These are phyloP conservation scores for Halcyon badia DNA, from an alignment of 2,797 vertebrate species.

Conservation along the genomic window DNA sequence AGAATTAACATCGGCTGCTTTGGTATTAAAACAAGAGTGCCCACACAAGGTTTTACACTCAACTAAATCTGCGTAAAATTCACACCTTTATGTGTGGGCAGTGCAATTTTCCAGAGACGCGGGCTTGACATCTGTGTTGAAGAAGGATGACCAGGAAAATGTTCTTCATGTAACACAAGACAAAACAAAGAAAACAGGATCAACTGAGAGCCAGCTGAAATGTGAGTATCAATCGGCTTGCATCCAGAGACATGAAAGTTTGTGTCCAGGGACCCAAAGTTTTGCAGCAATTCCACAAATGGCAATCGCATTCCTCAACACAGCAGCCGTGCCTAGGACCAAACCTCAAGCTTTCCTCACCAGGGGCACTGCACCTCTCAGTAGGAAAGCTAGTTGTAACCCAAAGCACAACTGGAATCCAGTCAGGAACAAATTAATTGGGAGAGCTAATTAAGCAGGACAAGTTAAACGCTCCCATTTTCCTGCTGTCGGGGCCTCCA, in stretches of 20 bases:
- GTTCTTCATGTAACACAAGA: background rate
- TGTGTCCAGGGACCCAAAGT: background rate
- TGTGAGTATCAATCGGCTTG: background rate
- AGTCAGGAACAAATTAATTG: constrained; percentile 19
- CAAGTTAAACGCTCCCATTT: background rate
- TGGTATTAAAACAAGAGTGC: background rate
- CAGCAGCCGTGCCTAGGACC: background rate
- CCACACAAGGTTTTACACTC: background rate
- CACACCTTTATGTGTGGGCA: background rate
- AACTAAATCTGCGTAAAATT: background rate
- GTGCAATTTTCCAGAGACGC: background rate
- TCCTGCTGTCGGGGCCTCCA: background rate
- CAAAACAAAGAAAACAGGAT: background rate
- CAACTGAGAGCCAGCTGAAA: background rate
- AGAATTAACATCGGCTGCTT: background rate
- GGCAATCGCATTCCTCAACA: background rate
- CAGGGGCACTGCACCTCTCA: constrained; percentile 32
- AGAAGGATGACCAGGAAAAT: background rate
- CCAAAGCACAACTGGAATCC: constrained; percentile 41
- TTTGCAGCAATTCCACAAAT: background rate
- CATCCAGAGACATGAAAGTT: background rate
- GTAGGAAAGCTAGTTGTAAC: constrained; percentile 48
- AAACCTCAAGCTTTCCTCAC: background rate
- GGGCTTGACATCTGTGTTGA: background rate
- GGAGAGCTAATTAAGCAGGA: constrained; percentile 16